Percentiles rank a stretch among this genome's conserved stretches.
Evolutionary conservation across 2,888 invertebrate genomes (phyloP).

Genomic region (Cenopis cana): DNA sequence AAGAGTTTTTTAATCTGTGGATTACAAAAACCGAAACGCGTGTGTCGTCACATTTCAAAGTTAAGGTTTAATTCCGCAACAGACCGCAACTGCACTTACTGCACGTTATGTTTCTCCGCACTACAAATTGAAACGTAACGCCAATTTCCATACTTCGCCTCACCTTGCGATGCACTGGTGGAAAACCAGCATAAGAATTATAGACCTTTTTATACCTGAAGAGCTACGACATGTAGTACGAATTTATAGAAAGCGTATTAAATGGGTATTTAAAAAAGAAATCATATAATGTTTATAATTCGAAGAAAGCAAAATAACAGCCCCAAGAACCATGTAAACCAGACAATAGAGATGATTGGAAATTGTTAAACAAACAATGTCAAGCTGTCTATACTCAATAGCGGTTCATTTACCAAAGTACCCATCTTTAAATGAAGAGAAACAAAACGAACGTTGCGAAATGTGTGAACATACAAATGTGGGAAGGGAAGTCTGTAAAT

Average conservation of each 20-base stretch:
- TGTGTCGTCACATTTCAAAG: too few relatives aligned
- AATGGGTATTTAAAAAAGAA: neutral
- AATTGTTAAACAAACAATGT: neutral
- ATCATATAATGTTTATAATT: neutral
- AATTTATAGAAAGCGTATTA: neutral
- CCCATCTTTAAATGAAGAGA: conserved; percentile 10
- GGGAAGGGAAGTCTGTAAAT: conserved; percentile 64
- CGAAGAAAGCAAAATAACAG: neutral
- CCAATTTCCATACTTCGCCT: neutral
- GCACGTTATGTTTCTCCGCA: too few relatives aligned
- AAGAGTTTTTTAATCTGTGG: too few relatives aligned
- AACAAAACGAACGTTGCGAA: conserved; percentile 31
- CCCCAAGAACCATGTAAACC: neutral
- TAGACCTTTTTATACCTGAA: too few relatives aligned
- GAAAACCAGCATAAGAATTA: neutral
- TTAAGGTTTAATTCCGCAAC: too few relatives aligned
- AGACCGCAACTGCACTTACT: too few relatives aligned
- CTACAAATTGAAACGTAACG: too few relatives aligned
- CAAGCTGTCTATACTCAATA: neutral
- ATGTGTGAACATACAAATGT: conserved; percentile 46
- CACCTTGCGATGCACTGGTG: neutral
- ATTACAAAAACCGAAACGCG: too few relatives aligned
- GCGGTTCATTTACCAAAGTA: conserved; percentile 3
- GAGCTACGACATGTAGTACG: too few relatives aligned
- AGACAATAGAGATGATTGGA: neutral